Conservation (phyloP, 2,797 vertebrate species). For the Bradypodion ventrale region DNA sequence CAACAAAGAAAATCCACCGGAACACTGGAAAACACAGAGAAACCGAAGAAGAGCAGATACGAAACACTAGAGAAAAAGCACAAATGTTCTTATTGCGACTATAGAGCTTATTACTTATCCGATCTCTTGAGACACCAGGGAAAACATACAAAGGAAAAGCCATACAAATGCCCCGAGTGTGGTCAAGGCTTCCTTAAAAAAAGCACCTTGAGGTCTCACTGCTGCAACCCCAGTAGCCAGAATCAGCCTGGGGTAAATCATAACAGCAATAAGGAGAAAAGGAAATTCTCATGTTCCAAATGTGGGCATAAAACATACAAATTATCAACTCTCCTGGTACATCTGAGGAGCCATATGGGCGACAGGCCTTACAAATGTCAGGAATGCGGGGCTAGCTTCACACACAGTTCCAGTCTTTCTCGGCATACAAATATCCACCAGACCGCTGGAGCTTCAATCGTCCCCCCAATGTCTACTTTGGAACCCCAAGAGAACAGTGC, state of each 20-base stretch:
- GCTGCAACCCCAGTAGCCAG: rapidly evolving
- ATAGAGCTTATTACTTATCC: background rate
- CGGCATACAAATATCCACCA: background rate
- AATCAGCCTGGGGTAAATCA: background rate
- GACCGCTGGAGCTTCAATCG: rapidly evolving
- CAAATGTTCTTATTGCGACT: background rate
- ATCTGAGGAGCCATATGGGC: background rate
- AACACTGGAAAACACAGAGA: rapidly evolving
- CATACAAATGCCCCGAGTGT: background rate
- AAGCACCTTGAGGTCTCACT: background rate
- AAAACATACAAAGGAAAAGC: background rate
- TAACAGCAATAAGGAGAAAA: background rate
- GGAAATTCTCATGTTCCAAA: background rate
- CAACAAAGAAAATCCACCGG: rapidly evolving
- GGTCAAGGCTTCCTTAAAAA: background rate
- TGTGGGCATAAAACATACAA: constrained; percentile 24
- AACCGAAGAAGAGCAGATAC: background rate
- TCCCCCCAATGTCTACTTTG: too few species aligned
- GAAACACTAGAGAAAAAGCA: background rate
- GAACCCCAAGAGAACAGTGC: background rate
- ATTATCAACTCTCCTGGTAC: background rate
- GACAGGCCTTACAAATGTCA: background rate
- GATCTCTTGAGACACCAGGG: background rate
- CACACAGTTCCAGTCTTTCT: background rate
- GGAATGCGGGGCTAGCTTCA: background rate